Conservation (phyloP, 2,888 invertebrate genomes). For the Charanyca ferruginea region DNA sequence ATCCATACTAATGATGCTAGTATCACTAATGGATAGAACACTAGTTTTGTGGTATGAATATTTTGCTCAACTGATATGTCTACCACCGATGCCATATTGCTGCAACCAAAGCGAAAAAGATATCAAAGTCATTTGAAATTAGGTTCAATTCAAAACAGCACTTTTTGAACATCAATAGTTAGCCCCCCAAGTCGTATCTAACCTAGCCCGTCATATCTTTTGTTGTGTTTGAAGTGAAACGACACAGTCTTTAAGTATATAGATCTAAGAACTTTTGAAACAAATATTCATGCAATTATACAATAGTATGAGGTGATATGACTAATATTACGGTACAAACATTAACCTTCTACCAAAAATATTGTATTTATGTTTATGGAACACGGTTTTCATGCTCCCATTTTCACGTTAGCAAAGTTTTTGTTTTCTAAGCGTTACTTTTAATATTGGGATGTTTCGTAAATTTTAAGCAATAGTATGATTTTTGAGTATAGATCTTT, state of each 20-base stretch:
- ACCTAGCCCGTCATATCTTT: too few relatives aligned
- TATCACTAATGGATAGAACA: slow-evolving; percentile 76
- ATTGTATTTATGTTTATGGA: background rate
- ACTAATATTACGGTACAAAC: background rate
- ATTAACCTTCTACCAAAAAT: background rate
- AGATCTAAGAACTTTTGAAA: too few relatives aligned
- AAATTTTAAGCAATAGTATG: background rate
- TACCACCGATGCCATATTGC: slow-evolving; percentile 70
- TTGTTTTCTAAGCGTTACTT: slow-evolving; percentile 1
- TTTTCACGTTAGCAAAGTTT: slow-evolving; percentile 13
- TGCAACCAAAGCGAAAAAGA: slow-evolving; percentile 32
- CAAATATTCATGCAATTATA: too few relatives aligned
- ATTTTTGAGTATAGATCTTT: background rate
- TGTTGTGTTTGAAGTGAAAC: too few relatives aligned
- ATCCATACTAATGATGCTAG: slow-evolving; percentile 76
- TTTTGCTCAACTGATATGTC: slow-evolving; percentile 64
- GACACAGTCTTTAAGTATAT: background rate
- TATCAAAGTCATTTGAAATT: too few relatives aligned
- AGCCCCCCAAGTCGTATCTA: too few relatives aligned
- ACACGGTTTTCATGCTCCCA: slow-evolving; percentile 12
- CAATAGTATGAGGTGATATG: background rate
- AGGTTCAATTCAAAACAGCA: too few relatives aligned
- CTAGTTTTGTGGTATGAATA: slow-evolving; percentile 58
- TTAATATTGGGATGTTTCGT: too few relatives aligned
- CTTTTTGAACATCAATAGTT: too few relatives aligned